These are phyloP conservation scores for Acromyrmex heyeri DNA, from an alignment of 1,140 invertebrate genomes.

Conservation along the genomic window DNA sequence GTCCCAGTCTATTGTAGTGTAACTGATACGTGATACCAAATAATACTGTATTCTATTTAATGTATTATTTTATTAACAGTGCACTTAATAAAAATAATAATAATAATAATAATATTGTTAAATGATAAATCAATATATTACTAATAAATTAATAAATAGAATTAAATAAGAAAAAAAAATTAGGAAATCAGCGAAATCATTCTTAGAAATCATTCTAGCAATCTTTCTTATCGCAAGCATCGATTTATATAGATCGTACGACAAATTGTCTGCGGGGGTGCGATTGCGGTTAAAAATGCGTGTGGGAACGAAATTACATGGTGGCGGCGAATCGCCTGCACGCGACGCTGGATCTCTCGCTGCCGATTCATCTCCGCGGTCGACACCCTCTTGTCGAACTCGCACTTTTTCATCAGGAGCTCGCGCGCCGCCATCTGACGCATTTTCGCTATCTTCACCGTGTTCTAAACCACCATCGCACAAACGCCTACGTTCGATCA, in stretches of 20 bases:
- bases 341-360: slow-evolving; percentile 92
- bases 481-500: slow-evolving; percentile 69
- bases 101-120: background rate
- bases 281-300: slow-evolving; percentile 17
- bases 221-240: background rate
- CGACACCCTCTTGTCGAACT: slow-evolving; percentile 86
- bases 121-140: background rate
- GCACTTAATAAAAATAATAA: too few species aligned
- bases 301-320: slow-evolving; percentile 73
- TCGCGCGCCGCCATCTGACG: slow-evolving; percentile 90
- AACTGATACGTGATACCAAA: too few species aligned
- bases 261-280: slow-evolving; percentile 24
- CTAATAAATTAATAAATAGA: background rate
- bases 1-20: too few species aligned
- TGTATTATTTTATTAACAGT: too few species aligned
- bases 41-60: too few species aligned
- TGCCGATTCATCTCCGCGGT: slow-evolving; percentile 92
- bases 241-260: background rate
- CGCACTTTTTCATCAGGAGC: slow-evolving; percentile 89
- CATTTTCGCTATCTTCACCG: slow-evolving; percentile 90
- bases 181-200: background rate
- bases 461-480: slow-evolving; percentile 86
- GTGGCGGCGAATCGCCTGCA: slow-evolving; percentile 93
- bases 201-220: too few species aligned
- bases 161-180: background rate